Evolutionary conservation across 2,113 vertebrate species (phyloP), one percentile per base, ranked within the genome.

Genomic region (Nestor notabilis): DNA sequence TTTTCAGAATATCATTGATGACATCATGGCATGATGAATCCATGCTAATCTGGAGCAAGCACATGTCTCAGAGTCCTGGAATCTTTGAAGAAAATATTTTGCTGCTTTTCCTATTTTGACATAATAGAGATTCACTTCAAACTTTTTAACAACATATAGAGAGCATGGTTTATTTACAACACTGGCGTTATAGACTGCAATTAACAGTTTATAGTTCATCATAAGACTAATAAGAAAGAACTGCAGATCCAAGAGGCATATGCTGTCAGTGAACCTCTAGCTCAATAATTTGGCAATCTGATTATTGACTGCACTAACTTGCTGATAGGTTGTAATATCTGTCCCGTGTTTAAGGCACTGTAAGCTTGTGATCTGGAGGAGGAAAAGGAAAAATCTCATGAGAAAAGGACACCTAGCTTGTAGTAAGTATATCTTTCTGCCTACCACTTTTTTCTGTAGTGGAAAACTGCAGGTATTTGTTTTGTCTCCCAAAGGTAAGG

Each of bases 401-500:
- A 83, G 71, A 87, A 70, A 95, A 75, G 20, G 23, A 86, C 94
- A 83, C 77, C 31, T 29, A 64, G 20, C 15, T 74, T 65, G 56
- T 49, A 43, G 70, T 71, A 74, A 78, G 77, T 37, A 70, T 44
- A 46, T 43, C 85, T 92, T 94, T 96, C 89, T 90, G 78, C 74
- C 82, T 87, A 87, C 65, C 18, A 37, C 39, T 74, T 76, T 83
- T 86, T 27, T 44, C 66, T 89, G 29, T 71, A 64, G 27, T 18
- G 7, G 75, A 89, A 89, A 96, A 83, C 58, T 93, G 41, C 83
- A 96, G 69, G 70, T n/a, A 56, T 86, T 95, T 96, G 55, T 87
- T 96, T 94, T 96, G 64, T 79, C 33, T 95, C 65, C 83, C 79
- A 80, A n/a, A 77, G 46, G 83, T 96, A 96, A 94, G 87, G 44